Evolutionary conservation across 2,888 invertebrate species (phyloP).

Genomic region (Yponomeuta sedellus): DNA sequence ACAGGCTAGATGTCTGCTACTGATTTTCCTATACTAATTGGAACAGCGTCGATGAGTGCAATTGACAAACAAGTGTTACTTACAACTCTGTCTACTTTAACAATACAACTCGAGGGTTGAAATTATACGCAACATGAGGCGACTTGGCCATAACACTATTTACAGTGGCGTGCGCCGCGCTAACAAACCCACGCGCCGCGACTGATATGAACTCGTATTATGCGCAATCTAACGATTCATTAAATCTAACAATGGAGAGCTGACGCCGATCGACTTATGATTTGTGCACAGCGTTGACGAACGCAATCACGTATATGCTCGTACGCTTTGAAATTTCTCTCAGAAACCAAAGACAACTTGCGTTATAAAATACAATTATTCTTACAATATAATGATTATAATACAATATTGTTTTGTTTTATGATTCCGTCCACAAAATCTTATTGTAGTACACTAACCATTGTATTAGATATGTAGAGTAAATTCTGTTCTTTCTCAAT

Average conservation of each 20-base stretch:
- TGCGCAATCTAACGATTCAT: constrained; percentile 64
- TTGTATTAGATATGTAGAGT: constrained; percentile 76
- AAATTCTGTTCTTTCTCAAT: constrained; percentile 74
- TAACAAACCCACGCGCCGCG: constrained; percentile 35
- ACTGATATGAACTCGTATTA: constrained; percentile 54
- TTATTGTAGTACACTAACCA: constrained; percentile 77
- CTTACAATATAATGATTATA: constrained; percentile 73
- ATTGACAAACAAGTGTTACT: constrained; percentile 75
- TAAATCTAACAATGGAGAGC: constrained; percentile 51
- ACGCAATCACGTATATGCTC: constrained; percentile 58
- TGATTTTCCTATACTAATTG: constrained; percentile 34
- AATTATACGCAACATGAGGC: constrained; percentile 51
- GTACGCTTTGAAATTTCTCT: constrained; percentile 60
- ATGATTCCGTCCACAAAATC: constrained; percentile 64
- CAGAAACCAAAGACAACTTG: constrained; percentile 70
- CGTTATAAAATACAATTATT: constrained; percentile 72
- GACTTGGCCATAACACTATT: constrained; percentile 50
- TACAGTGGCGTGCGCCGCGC: constrained; percentile 38
- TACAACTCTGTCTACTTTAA: constrained; percentile 68
- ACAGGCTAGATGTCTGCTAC: background rate
- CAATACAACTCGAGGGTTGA: constrained; percentile 63
- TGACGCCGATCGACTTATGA: constrained; percentile 46
- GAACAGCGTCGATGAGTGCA: constrained; percentile 70
- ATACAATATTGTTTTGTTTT: constrained; percentile 48
- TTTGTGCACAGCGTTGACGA: constrained; percentile 72